Conservation (phyloP, 1,140 invertebrate genomes). For the Danaus melanippus region DNA sequence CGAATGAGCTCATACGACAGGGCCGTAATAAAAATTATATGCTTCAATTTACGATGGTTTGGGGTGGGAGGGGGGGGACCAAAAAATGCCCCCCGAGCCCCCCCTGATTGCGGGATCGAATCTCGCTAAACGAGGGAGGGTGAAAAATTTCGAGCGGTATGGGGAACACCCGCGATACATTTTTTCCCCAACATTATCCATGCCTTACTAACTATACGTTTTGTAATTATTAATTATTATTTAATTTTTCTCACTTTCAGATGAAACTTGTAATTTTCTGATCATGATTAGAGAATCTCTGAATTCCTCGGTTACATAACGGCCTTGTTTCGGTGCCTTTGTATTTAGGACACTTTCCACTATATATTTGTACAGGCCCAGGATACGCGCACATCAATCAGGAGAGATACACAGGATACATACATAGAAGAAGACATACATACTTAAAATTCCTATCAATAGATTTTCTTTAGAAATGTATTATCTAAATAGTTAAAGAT, state of each 20-base stretch:
- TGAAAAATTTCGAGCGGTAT: constrained; percentile 54
- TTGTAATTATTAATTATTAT: constrained; percentile 65
- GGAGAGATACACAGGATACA: too few relatives aligned
- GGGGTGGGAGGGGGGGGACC: constrained; percentile 37
- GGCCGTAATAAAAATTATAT: constrained; percentile 71
- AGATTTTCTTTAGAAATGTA: too few relatives aligned
- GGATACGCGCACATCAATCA: too few relatives aligned
- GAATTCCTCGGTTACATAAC: too few relatives aligned
- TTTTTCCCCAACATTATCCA: constrained; percentile 63
- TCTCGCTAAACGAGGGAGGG: constrained; percentile 63
- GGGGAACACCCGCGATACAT: constrained; percentile 47
- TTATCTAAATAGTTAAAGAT: too few relatives aligned
- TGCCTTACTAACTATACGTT: constrained; percentile 61
- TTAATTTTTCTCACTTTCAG: constrained; percentile 10
- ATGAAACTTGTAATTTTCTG: too few relatives aligned
- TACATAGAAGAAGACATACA: too few relatives aligned
- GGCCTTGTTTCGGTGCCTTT: too few relatives aligned
- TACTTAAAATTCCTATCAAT: too few relatives aligned
- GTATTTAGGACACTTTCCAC: too few relatives aligned
- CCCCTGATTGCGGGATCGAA: constrained; percentile 69
- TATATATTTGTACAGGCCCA: too few relatives aligned
- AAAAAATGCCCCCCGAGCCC: constrained; percentile 45
- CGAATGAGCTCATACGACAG: constrained; percentile 57
- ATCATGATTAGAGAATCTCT: too few relatives aligned
- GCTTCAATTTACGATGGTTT: constrained; percentile 66